Percentiles rank a stretch among this genome's conserved stretches.
These are phyloP conservation scores for Teinopalpus imperialis DNA, from an alignment of 2,888 invertebrate species.

Conservation along the genomic window DNA sequence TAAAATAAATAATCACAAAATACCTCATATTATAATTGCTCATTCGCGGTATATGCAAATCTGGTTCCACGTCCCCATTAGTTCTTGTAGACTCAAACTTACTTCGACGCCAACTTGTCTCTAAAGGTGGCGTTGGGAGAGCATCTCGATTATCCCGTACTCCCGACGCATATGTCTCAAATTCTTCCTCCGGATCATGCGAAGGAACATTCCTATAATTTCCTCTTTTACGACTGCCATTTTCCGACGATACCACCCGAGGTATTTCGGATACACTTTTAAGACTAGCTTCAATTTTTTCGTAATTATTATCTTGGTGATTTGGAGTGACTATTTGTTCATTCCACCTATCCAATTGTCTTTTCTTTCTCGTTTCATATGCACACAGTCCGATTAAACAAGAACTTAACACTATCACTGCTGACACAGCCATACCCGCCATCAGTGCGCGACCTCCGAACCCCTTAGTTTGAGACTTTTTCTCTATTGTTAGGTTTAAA, in stretches of 20 bases:
- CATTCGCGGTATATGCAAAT: conserved; percentile 85
- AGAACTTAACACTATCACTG: conserved; percentile 84
- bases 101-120: conserved; percentile 54
- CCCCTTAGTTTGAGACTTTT: conserved; percentile 82
- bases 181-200: conserved; percentile 85
- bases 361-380: conserved; percentile 84
- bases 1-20: conserved; percentile 36
- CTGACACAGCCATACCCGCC: conserved; percentile 86
- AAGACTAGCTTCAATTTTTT: conserved; percentile 89
- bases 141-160: conserved; percentile 49
- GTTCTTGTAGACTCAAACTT: conserved; percentile 52
- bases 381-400: conserved; percentile 86
- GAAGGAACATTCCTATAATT: conserved; percentile 88
- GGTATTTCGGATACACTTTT: conserved; percentile 61
- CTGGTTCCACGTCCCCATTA: conserved; percentile 65
- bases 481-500: conserved; percentile 87
- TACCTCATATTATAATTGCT: conserved; percentile 83
- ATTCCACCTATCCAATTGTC: conserved; percentile 77
- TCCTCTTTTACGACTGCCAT: conserved; percentile 79
- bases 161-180: conserved; percentile 65
- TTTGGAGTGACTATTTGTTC: conserved; percentile 74
- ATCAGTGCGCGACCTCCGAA: conserved; percentile 83
- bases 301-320: conserved; percentile 85
- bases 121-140: conserved; percentile 48
- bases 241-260: conserved; percentile 56